These are phyloP conservation scores for Oxytorus armatus DNA, from an alignment of 2,888 invertebrate genomes.

Conservation along the genomic window DNA sequence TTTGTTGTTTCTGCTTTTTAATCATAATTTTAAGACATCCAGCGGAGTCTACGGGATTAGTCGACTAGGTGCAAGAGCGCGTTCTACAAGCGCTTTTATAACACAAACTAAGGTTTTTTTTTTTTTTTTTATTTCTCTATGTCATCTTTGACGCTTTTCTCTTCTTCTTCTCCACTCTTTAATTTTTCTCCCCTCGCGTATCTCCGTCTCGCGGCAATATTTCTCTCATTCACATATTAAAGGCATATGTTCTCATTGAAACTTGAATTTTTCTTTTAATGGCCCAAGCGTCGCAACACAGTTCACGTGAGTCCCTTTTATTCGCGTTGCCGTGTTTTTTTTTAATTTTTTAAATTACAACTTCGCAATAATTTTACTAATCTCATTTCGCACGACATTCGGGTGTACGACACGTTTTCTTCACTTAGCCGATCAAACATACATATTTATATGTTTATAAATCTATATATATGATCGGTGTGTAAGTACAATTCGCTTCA, in stretches of 20 bases:
- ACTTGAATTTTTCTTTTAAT: conserved; percentile 33
- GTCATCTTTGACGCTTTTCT: conserved; percentile 65
- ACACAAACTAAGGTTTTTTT: conserved; percentile 71
- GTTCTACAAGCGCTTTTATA: conserved; percentile 81
- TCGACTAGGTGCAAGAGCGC: conserved; percentile 81
- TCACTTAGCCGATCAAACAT: conserved; percentile 25
- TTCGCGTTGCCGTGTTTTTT: conserved; percentile 38
- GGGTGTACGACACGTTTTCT: conserved; percentile 45
- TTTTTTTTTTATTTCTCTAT: conserved; percentile 65
- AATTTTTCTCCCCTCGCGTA: conserved; percentile 8
- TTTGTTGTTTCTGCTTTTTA: conserved; percentile 65
- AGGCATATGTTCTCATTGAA: conserved; percentile 65
- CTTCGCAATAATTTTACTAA: conserved; percentile 49
- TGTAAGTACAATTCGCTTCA: conserved; percentile 35
- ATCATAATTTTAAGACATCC: conserved; percentile 79
- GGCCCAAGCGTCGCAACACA: conserved; percentile 76
- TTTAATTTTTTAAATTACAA: conserved; percentile 36
- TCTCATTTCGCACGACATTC: conserved; percentile 45
- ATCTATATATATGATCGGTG: conserved; percentile 48
- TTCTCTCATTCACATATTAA: conserved; percentile 65
- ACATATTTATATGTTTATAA: conserved; percentile 16
- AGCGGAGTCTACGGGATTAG: conserved; percentile 79
- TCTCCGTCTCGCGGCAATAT: neutral
- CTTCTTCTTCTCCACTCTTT: conserved; percentile 18
- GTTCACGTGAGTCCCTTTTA: conserved; percentile 73